Evolutionary conservation across 2,113 vertebrate species (phyloP), one percentile per base, ranked within the genome.

Genomic region (Cryptotis parvus): DNA sequence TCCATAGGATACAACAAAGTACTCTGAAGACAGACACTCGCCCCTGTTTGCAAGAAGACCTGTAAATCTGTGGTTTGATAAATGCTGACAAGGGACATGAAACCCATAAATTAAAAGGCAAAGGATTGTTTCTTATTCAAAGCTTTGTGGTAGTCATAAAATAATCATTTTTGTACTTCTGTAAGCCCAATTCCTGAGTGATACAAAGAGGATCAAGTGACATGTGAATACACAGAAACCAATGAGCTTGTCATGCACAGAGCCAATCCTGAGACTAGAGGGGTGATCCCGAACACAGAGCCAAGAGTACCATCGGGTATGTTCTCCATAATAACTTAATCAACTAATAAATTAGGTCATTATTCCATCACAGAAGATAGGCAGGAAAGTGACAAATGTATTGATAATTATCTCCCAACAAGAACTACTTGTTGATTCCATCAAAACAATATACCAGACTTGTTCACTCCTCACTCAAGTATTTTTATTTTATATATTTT

Each of bases 51-150:
- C n/a, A 69, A 63, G 8, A 73, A 52, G 77, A 4, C 58, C 27
- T 72, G 20, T 43, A 87, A 22, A 52, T 27, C 41, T 66, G 68
- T 49, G 61, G n/a, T 45, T 90, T 85, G 49, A 63, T 45, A 11
- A 68, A 91, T 24, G 24, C 41, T 87, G 43, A 77, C 16, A 58
- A 91, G n/a, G 84, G 68, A 79, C 35, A 70, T 29, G 14, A 92
- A 91, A 74, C 3, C 41, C 14, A 1, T 24, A 14, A 29, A 29
- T 88, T 43, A 77, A 68, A 80, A 72, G 4, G 4, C 43, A 87
- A 91, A 82, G 31, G 27, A 89, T 74, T 65, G 16, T 37, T 35
- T 89, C 70, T 79, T 87, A 66, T 12, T 89, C 49, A 93, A 37
- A 74, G 29, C 43, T 75, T 69, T 69, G 12, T 61, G 85, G 43